Conservation (phyloP, 2,888 invertebrate genomes). For the Pammene fasciana region DNA sequence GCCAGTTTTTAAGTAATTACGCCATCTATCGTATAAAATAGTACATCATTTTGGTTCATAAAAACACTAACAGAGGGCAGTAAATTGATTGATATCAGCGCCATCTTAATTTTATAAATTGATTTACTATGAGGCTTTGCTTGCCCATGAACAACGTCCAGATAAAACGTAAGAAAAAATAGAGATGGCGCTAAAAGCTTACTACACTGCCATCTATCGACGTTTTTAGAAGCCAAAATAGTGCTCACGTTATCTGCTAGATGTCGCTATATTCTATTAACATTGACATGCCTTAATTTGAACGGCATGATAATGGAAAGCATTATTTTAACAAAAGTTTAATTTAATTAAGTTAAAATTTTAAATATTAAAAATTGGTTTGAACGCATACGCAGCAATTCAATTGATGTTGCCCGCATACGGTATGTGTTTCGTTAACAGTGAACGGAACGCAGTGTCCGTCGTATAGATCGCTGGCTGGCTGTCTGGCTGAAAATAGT, state of each 20-base stretch:
- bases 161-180: too few species aligned
- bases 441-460: constrained; percentile 82
- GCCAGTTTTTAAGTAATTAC: not conserved
- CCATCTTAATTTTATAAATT: constrained; percentile 47
- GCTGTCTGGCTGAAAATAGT: constrained; percentile 81
- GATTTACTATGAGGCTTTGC: not conserved
- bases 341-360: too few species aligned
- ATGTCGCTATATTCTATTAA: not conserved
- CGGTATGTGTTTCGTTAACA: constrained; percentile 66
- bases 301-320: not conserved
- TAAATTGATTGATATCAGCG: constrained; percentile 55
- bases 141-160: not conserved
- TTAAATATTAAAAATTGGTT: not conserved
- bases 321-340: too few species aligned
- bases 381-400: constrained; percentile 29
- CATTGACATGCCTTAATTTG: not conserved
- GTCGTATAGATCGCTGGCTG: constrained; percentile 81
- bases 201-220: not conserved
- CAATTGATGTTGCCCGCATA: constrained; percentile 44
- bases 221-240: not conserved
- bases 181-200: not conserved
- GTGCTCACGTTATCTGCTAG: not conserved
- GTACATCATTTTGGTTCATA: constrained; percentile 12
- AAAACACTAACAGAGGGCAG: constrained; percentile 54
- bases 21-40: not conserved